Base-by-base conservation (phyloP, 2,888 invertebrate species). In the Hypomecis punctinalis region DNA sequence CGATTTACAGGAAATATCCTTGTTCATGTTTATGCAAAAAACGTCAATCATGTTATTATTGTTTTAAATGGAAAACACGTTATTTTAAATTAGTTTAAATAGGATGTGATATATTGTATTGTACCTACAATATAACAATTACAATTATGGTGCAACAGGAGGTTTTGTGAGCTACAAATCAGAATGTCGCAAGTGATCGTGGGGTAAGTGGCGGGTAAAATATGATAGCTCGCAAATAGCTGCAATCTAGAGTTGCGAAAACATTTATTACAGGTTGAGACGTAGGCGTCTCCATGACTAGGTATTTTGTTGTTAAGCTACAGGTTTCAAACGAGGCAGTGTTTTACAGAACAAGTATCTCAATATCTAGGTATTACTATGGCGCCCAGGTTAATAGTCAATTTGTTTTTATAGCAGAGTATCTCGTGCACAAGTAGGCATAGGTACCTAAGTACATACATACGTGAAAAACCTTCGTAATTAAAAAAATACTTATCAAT, bases 141-240 rank as follows among this genome's bases (percentile, higher is more conserved):
- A 23, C 3, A 23, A 23, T 23, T 23, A 23, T 23, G 23, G 23
- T 23, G 23, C 1, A 23, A 23, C 23, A 23, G 40, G 7, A 40
- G 10, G 40, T 8, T 40, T 40, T 40, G 10, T 4, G 13, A 43
- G 35, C 49, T 33, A 59, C 47, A 67, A 68, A 66, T 67, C 47
- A 46, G 49, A 66, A 66, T 67, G 71, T 69, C 48, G 69, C 68
- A 69, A 73, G 52, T 49, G 46, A 59, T 58, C 62, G 43, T 68
- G 62, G 57, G 46, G 68, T 66, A 68, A 70, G 64, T 67, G 65
- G 63, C 63, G 60, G 48, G 67, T 73, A 63, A 69, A 69, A 57
- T 71, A 73, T 68, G 72, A 68, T 73, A 67, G 72, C 67, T 67
- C 52, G 61, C 69, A 66, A 69, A 69, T 69, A 69, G 64, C 56